phyloP scores from a whole-genome alignment of 2,888 invertebrate genomes.

The Epiblema foenella region DNA sequence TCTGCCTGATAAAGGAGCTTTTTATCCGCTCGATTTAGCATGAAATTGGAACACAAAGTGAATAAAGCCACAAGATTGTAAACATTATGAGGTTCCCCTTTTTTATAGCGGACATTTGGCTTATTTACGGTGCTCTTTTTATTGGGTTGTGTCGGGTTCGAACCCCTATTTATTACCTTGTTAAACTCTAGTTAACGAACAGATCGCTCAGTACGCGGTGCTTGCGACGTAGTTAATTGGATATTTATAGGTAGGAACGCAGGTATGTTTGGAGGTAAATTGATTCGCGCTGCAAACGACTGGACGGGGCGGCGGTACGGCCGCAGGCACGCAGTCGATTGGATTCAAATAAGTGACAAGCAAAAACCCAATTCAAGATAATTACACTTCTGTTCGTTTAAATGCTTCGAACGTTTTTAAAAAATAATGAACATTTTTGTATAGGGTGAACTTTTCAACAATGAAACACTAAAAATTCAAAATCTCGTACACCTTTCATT shows the following conservation, averaged over 20 bases:
- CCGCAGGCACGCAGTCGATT: slow-evolving; percentile 53
- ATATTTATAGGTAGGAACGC: slow-evolving; percentile 66
- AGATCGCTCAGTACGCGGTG: slow-evolving; percentile 68
- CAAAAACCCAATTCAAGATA: slow-evolving; percentile 32
- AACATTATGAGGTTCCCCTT: slow-evolving; percentile 83
- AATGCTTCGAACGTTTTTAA: slow-evolving; percentile 9
- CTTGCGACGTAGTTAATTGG: slow-evolving; percentile 74
- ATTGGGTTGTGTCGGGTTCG: slow-evolving; percentile 73
- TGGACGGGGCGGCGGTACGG: slow-evolving; percentile 51
- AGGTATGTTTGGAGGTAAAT: slow-evolving; percentile 58
- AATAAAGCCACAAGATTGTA: slow-evolving; percentile 85
- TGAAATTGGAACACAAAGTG: slow-evolving; percentile 85
- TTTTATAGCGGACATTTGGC: slow-evolving; percentile 79
- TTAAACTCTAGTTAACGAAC: slow-evolving; percentile 83
- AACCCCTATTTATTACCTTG: slow-evolving; percentile 82
- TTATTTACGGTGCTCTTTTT: slow-evolving; percentile 83
- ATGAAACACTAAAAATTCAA: too few relatives aligned
- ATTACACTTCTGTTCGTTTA: slow-evolving; percentile 20
- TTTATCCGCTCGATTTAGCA: slow-evolving; percentile 84
- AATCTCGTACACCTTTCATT: too few relatives aligned
- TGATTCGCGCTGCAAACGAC: slow-evolving; percentile 70
- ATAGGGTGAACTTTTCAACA: too few relatives aligned
- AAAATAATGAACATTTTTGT: slow-evolving; percentile 9
- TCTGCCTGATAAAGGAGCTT: slow-evolving; percentile 83
- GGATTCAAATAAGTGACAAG: slow-evolving; percentile 56